Evolutionary conservation across 2,888 invertebrate species (phyloP), one percentile per base, ranked within the genome.

Genomic region (Branchipolynoe longqiensis): DNA sequence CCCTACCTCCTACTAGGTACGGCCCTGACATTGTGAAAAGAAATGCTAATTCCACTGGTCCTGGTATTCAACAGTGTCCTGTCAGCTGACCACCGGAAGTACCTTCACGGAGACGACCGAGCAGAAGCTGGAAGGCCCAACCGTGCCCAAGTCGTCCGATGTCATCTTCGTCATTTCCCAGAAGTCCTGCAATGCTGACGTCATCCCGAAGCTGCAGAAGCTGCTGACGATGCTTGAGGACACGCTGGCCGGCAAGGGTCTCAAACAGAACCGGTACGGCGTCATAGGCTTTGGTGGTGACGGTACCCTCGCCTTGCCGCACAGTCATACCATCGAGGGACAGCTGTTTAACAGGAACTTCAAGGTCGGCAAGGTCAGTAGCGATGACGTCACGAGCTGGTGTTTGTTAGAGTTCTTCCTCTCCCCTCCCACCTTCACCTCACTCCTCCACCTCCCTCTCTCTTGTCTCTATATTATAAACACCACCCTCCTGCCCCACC

Each of bases 81-180:
- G 78, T 48, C 25, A 78, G 28, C 78, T 41, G 41, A 54, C 1
- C 25, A 48, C 41, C 78, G 78, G 48, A 1, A 14, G 28, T 18
- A 18, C 2, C 48, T 78, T 78, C 78, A 48, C 18, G 22, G 78
- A 78, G 41, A 25, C 1, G 18, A 28, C 41, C 1, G 78, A 78
- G 28, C 78, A 78, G 78, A 41, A 33, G 25, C 78, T 78, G 48
- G n/a, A 18, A 3, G 78, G 28, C 28, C 4, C 18, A 4, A 28
- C n/a, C 0, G 87, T 97, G 0, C 95, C 95, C 87, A 96, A 96
- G 87, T 95, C 97, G 87, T 97, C 97, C 0, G 98, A 98, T 91
- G 95, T 98, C 86, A 94, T 98, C 0, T 95, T 98, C 85, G 95
- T 96, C 0, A 95, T 98, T 12, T 97, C 98, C 92, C 97, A 97